These are phyloP conservation scores for Dipus sagitta DNA, from an alignment of 2,797 vertebrate genomes.

Conservation along the genomic window DNA sequence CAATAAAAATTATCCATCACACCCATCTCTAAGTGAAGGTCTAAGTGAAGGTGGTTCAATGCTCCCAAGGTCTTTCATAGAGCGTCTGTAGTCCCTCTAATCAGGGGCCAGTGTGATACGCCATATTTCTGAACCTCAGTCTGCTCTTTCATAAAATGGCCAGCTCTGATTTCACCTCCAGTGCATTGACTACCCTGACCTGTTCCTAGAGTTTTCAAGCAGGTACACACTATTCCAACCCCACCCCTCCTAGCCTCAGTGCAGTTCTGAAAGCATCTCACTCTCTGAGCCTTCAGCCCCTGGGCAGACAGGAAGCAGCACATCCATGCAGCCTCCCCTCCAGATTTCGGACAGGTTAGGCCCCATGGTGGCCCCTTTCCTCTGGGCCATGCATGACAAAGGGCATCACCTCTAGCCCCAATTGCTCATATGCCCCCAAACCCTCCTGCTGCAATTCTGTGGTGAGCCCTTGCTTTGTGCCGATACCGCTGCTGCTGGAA, in stretches of 20 bases:
- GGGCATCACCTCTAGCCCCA: neutral
- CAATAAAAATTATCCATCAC: no score
- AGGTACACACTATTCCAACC: neutral
- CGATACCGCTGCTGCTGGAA: neutral
- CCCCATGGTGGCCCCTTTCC: neutral
- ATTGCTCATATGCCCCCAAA: neutral
- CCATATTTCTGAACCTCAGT: neutral
- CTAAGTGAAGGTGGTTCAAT: neutral
- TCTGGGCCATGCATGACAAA: neutral
- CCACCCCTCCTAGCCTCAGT: neutral
- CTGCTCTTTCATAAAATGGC: constrained; percentile 29
- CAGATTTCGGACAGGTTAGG: neutral
- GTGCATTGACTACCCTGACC: neutral
- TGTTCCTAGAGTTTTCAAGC: neutral
- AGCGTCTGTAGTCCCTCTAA: neutral
- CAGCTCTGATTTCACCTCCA: neutral
- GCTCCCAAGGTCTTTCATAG: neutral
- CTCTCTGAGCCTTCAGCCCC: neutral
- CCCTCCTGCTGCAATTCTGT: neutral
- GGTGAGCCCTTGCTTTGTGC: neutral
- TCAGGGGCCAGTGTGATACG: neutral
- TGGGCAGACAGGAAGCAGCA: neutral
- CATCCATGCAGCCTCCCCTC: neutral
- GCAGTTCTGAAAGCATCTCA: neutral
- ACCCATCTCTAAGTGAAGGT: neutral